Evolutionary conservation across 2,113 vertebrate genomes (phyloP), one percentile per base, ranked within the genome.

Genomic region (Sitta europaea): DNA sequence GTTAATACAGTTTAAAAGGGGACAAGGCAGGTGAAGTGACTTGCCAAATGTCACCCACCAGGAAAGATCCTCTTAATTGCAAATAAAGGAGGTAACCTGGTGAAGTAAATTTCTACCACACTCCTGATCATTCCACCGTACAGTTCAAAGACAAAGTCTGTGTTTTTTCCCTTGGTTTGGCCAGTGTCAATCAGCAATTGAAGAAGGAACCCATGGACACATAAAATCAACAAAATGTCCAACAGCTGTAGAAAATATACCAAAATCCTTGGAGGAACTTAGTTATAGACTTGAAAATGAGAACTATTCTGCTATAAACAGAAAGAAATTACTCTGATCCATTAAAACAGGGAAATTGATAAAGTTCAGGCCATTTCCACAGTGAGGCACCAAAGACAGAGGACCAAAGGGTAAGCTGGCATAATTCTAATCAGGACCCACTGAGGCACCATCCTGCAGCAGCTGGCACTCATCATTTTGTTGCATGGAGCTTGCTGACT

Each of bases 321-420:
- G 54, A 80, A 86, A 54, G 3, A 83, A 86, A 76, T 45, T 6
- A 45, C 10, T 48, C 47, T 61, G 29, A 53, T 11, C 12, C 11
- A 42, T 35, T 67, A 73, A 35, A 89, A 58, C 1, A 71, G 9
- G 7, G 73, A 43, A 90, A 76, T 1, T 17, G 17, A 48, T 45
- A 42, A 72, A 50, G 18, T 14, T 82, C 22, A 78, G 57, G 36
- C 0, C 3, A 19, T n/a, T 74, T 82, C 81, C 54, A 29, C 0
- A 2, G 11, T 0, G 0, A 67, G n/a, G 19, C 14, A 76, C 28
- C 12, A 28, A 54, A 81, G 35, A 53, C 0, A 11, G 42, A 47
- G 45, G 14, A 48, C 0, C 0, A 74, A 70, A 79, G 10, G 10
- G 3, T 45, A 73, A 42, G 3, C 11, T 65, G 23, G 5, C 21